Percentiles rank a stretch among this genome's conserved stretches.
These are phyloP conservation scores for Porites lobata DNA, from an alignment of 92 coral and sea anemone genomes.

Conservation along the genomic window DNA sequence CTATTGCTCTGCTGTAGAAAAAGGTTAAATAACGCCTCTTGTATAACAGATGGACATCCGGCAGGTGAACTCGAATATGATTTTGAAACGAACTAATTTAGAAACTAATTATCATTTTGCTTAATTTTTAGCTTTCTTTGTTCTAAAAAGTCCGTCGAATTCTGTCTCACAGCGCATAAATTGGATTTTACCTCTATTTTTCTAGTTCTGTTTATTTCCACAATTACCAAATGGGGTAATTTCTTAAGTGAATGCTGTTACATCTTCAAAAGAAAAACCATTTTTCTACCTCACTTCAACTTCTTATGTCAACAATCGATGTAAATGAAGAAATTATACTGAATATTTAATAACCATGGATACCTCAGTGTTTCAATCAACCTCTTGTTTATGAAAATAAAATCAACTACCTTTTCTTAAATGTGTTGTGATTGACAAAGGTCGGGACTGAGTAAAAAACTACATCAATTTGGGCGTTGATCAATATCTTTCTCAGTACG, in stretches of 20 bases:
- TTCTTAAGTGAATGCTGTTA: background rate
- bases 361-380: background rate
- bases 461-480: too few species aligned
- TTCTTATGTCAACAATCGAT: background rate
- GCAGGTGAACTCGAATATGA: constrained; percentile 9
- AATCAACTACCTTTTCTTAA: too few species aligned
- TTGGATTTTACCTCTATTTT: background rate
- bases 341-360: background rate
- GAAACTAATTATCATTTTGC: background rate
- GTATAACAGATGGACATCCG: background rate
- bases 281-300: background rate
- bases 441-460: too few species aligned
- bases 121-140: background rate
- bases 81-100: constrained; percentile 1
- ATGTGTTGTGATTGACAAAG: too few species aligned
- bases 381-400: too few species aligned
- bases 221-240: background rate
- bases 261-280: background rate
- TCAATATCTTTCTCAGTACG: too few species aligned
- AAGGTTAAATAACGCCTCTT: background rate
- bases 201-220: background rate
- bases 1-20: background rate
- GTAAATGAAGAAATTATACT: background rate
- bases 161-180: background rate
- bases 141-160: background rate